Conservation (phyloP, 2,113 vertebrate genomes). For the Maccullochella peelii region DNA sequence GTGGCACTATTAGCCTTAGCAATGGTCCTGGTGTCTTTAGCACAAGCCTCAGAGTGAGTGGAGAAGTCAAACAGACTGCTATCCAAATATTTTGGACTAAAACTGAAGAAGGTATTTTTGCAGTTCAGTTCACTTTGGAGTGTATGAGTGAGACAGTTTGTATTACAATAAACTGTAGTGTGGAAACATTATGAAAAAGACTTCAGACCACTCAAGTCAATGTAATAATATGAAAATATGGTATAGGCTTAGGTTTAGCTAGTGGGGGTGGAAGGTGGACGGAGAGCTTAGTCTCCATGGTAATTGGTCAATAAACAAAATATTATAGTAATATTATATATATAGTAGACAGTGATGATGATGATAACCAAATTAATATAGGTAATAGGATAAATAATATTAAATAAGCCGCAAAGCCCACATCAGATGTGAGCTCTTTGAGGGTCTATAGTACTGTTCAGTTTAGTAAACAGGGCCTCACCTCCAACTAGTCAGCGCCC, state of each 20-base stretch:
- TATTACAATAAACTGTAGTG: not conserved
- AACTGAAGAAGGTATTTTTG: not conserved
- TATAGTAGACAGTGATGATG: not conserved
- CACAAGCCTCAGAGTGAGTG: not conserved
- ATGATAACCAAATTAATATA: not conserved
- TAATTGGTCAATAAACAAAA: not conserved
- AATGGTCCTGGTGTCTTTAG: not conserved
- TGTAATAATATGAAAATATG: not conserved
- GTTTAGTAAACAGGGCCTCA: not conserved
- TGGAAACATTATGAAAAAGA: not conserved
- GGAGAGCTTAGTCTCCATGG: not conserved
- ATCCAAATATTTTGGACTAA: not conserved
- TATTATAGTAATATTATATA: not conserved
- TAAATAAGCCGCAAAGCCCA: too few species aligned
- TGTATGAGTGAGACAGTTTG: too few species aligned
- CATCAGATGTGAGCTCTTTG: too few species aligned
- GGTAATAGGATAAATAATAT: not conserved
- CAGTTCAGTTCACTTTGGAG: too few species aligned
- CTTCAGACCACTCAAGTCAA: not conserved
- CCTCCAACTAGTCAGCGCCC: not conserved
- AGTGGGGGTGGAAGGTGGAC: too few species aligned
- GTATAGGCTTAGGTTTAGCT: too few species aligned
- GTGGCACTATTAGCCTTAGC: constrained; percentile 8
- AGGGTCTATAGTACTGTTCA: not conserved
- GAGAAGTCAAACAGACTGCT: not conserved